phyloP scores from a whole-genome alignment of 2,113 vertebrate species.

The Dendrocopos noguchii region DNA sequence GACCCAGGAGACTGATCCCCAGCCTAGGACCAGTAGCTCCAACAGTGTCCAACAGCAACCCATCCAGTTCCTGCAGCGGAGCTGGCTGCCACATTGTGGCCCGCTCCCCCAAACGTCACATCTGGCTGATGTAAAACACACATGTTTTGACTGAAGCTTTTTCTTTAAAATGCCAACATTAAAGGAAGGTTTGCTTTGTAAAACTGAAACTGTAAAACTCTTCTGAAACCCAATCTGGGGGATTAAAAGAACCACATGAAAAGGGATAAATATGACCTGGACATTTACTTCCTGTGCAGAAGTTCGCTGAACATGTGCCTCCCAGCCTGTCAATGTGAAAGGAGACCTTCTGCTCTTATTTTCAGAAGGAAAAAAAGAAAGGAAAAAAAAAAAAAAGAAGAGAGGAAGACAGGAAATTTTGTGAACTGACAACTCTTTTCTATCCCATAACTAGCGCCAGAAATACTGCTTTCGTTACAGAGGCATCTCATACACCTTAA shows the following conservation, averaged over 20 bases:
- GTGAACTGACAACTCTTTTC: slow-evolving; percentile 17
- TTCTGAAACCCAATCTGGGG: slow-evolving; percentile 87
- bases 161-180: slow-evolving; percentile 90
- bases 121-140: slow-evolving; percentile 93
- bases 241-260: slow-evolving; percentile 96
- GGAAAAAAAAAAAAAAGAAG: neutral
- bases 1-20: neutral
- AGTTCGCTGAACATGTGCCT: slow-evolving; percentile 91
- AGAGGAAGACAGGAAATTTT: slow-evolving; percentile 24
- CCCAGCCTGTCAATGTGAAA: slow-evolving; percentile 74
- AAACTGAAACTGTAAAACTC: slow-evolving; percentile 86
- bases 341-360: slow-evolving; percentile 55
- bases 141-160: slow-evolving; percentile 90
- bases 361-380: neutral
- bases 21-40: neutral
- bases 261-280: slow-evolving; percentile 83
- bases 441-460: neutral
- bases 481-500: neutral
- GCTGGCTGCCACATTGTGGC: slow-evolving; percentile 78
- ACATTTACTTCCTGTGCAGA: slow-evolving; percentile 92
- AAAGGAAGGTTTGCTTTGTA: slow-evolving; percentile 93
- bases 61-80: neutral
- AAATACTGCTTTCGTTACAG: neutral
- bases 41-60: neutral
- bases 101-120: slow-evolving; percentile 72